Conservation (phyloP, 2,888 invertebrate genomes). For the Metallyticus violacea region DNA sequence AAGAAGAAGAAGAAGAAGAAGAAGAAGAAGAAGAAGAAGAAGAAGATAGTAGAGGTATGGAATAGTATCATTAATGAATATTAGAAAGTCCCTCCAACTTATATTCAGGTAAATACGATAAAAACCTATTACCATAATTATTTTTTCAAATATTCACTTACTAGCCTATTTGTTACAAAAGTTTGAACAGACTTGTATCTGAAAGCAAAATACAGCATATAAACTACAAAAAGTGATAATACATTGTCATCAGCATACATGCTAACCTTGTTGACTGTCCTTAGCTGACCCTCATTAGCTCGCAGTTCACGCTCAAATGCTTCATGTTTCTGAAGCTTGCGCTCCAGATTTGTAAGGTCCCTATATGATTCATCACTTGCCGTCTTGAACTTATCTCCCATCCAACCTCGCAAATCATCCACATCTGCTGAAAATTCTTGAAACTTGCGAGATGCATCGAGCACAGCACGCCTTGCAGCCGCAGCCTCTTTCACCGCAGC, state of each 20-base stretch:
- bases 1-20: too few species aligned
- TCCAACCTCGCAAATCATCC: slow-evolving; percentile 86
- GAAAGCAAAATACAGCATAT: background rate
- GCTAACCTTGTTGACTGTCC: slow-evolving; percentile 75
- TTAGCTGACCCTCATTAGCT: slow-evolving; percentile 89
- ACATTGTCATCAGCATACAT: background rate
- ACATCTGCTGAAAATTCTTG: slow-evolving; percentile 92
- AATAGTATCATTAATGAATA: too few species aligned
- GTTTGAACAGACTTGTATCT: background rate
- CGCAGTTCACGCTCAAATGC: slow-evolving; percentile 93
- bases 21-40: too few species aligned
- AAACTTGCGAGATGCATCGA: slow-evolving; percentile 83
- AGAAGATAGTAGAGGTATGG: too few species aligned
- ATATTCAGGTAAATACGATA: too few species aligned
- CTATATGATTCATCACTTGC: slow-evolving; percentile 91
- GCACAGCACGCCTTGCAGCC: slow-evolving; percentile 67
- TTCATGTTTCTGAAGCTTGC: slow-evolving; percentile 93
- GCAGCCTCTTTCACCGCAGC: slow-evolving; percentile 72
- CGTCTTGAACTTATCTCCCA: slow-evolving; percentile 85
- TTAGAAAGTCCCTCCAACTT: too few species aligned
- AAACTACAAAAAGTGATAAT: background rate
- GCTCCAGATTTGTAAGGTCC: slow-evolving; percentile 83
- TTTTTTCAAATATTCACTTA: too few species aligned
- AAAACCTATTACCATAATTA: too few species aligned
- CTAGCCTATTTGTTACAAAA: too few species aligned